Evolutionary conservation across 2,113 vertebrate species (phyloP), one percentile per base, ranked within the genome.

Genomic region (Lasiurus cinereus): DNA sequence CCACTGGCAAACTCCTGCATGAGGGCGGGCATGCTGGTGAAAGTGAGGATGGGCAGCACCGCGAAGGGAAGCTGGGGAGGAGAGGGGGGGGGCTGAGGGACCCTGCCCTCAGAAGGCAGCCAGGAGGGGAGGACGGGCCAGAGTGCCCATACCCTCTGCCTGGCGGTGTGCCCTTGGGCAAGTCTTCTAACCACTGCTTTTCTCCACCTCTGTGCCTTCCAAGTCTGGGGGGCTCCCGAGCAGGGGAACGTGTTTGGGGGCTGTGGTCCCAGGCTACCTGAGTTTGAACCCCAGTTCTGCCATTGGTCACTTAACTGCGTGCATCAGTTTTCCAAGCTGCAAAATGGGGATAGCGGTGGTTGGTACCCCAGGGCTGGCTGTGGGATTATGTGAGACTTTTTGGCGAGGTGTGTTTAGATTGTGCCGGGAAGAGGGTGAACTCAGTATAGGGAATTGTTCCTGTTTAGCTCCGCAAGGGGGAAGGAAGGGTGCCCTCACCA

Each of bases 1-100:
- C 98, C 91, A 0, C 98, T 99, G 97, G 97, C 95, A 88, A 99
- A 99, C 64, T 99, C 98, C 36, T 97, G 97, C 98, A 99, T 98
- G 90, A 98, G 93, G 0, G 98, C 80, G 0, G 90, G 98, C 98
- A 99, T 97, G 96, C 98, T 99, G 97, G 98, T 99, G 97, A 99
- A 99, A 0, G 98, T 99, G 84, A 99, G 98, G 79, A 98, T 95
- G 0, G 98, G 98, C 88, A 99, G 96, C 62, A 99, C 93, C 0
- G 98, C 98, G 0, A 98, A 99, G 16, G 98, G 98, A 62, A 99
- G 98, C 98, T 99, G 97, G 90, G 16, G 5, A 0, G 3, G 10
- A 22, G 72, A 3, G 2, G 21, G 3, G 11, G 0, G 43, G 2
- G 24, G 46, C 18, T 69, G 31, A 84, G 80, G 36, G 18, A 27